Conservation (phyloP, 1,140 invertebrate species). For the Zaprionus camerounensis region DNA sequence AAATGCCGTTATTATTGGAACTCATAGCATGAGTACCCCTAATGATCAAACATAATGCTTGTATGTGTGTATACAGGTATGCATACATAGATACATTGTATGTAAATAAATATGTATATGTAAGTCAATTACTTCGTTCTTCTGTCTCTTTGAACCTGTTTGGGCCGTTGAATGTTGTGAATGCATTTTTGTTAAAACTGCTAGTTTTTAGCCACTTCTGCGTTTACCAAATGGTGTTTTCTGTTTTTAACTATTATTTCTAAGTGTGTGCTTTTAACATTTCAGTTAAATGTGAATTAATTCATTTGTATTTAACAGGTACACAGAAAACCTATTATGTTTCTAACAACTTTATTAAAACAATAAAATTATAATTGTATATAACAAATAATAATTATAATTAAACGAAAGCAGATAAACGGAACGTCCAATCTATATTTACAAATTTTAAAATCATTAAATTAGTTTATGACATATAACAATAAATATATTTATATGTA, state of each 20-base stretch:
- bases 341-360: background rate
- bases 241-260: background rate
- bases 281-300: background rate
- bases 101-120: constrained; percentile 32
- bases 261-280: background rate
- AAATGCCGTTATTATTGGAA: background rate
- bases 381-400: background rate
- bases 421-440: background rate
- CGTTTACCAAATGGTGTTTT: background rate
- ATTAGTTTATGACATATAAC: background rate
- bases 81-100: constrained; percentile 5
- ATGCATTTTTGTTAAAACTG: constrained; percentile 23
- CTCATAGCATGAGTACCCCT: constrained; percentile 33
- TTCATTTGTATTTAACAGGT: background rate
- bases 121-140: constrained; percentile 45
- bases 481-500: background rate
- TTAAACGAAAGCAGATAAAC: background rate
- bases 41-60: constrained; percentile 14
- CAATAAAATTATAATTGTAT: too few species aligned
- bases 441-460: background rate
- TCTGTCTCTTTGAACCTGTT: constrained; percentile 35
- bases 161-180: constrained; percentile 9
- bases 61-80: constrained; percentile 2
- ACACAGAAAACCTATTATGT: background rate
- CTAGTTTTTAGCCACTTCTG: constrained; percentile 3